A percentile compares a stretch with the other conserved stretches of the same genome.
Evolutionary conservation across 1,140 invertebrate genomes (phyloP).

Genomic region (Telenomus remus): DNA sequence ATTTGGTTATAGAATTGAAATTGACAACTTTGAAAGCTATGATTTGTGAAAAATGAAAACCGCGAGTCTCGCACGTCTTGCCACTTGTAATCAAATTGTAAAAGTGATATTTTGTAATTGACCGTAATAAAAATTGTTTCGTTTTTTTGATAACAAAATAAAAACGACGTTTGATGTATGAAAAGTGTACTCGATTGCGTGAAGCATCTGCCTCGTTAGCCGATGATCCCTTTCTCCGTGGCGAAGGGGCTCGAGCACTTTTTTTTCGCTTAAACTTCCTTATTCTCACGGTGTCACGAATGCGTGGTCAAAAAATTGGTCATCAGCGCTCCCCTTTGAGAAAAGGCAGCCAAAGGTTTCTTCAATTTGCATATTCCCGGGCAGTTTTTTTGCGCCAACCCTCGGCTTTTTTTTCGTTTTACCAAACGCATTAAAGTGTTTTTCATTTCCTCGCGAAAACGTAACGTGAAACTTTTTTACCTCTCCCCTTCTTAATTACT

Average conservation of each 20-base stretch:
- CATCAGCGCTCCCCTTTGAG: conserved; percentile 51
- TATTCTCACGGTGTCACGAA: conserved; percentile 60
- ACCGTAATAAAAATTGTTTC: no score
- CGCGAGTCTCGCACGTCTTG: conserved; percentile 1
- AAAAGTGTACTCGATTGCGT: conserved; percentile 24
- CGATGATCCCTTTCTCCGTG: conserved; percentile 44
- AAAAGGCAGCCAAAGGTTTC: conserved; percentile 45
- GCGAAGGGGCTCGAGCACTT: conserved; percentile 40
- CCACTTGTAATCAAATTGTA: conserved; percentile 15
- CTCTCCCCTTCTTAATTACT: conserved; percentile 4
- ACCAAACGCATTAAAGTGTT: conserved; percentile 33
- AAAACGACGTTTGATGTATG: conserved; percentile 20
- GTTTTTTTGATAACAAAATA: conserved; percentile 38
- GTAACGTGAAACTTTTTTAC: conserved; percentile 9
- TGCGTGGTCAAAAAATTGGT: conserved; percentile 59
- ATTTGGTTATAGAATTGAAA: no score
- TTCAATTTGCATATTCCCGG: conserved; percentile 45
- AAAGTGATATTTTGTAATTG: conserved; percentile 51
- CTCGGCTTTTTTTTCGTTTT: conserved; percentile 16
- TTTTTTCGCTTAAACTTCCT: conserved; percentile 57
- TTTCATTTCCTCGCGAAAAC: conserved; percentile 22
- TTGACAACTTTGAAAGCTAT: no score
- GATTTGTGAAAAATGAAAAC: conserved; percentile 14
- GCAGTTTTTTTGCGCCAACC: conserved; percentile 28
- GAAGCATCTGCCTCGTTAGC: conserved; percentile 48